Conservation (phyloP, 37 sponge, comb jelly and placozoan species). For the Chondrosia reniformis region DNA sequence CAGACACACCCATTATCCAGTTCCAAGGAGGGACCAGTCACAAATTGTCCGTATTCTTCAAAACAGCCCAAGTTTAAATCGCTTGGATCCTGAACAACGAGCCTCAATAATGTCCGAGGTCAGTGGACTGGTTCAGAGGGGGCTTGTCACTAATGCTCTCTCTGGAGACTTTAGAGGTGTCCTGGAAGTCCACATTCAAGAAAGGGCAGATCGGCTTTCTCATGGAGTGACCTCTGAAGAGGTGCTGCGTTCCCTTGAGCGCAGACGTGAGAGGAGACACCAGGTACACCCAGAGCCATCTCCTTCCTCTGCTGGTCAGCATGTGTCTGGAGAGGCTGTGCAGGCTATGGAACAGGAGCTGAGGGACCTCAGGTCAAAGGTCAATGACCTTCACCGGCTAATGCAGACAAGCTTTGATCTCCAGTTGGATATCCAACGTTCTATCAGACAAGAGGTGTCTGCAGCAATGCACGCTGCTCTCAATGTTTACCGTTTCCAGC, state of each 20-base stretch:
- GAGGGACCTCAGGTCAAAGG: slow-evolving; percentile 49
- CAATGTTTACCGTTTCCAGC: neutral
- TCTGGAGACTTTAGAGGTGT: slow-evolving; percentile 80
- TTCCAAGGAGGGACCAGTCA: slow-evolving; percentile 52
- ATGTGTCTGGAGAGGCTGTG: neutral
- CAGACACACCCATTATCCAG: slow-evolving; percentile 33
- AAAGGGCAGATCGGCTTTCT: slow-evolving; percentile 23
- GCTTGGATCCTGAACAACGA: slow-evolving; percentile 33
- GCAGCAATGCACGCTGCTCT: slow-evolving; percentile 58
- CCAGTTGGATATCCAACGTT: slow-evolving; percentile 82
- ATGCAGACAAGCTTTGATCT: slow-evolving; percentile 78
- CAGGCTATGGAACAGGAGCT: slow-evolving; percentile 46
- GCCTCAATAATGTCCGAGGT: slow-evolving; percentile 78
- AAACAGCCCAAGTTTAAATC: slow-evolving; percentile 55
- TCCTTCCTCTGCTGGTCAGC: neutral
- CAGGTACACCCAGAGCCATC: neutral
- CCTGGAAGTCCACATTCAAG: slow-evolving; percentile 80
- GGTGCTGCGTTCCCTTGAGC: slow-evolving; percentile 17
- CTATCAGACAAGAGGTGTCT: slow-evolving; percentile 86
- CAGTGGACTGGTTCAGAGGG: slow-evolving; percentile 61
- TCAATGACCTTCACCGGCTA: slow-evolving; percentile 76
- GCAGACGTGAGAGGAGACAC: neutral
- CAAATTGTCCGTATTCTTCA: slow-evolving; percentile 35
- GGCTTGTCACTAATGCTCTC: slow-evolving; percentile 74
- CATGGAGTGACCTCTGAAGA: slow-evolving; percentile 6